These are phyloP conservation scores for Brachionichthys hirsutus DNA, from an alignment of 2,113 vertebrate genomes.

Conservation along the genomic window DNA sequence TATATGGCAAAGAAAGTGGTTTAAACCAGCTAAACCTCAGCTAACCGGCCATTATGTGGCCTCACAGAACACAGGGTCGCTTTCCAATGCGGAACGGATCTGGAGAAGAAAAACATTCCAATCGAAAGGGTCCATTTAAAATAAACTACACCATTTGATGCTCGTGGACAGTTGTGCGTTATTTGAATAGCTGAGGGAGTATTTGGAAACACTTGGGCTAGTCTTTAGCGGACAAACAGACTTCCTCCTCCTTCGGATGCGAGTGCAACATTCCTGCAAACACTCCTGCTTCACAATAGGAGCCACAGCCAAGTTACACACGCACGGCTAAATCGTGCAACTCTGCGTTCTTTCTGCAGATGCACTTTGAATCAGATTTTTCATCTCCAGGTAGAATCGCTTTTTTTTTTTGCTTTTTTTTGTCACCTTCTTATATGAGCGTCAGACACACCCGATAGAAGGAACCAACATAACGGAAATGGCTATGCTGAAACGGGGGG, in stretches of 20 bases:
- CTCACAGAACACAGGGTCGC: conserved; percentile 54
- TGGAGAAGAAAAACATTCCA: conserved; percentile 40
- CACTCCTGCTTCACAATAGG: conserved; percentile 45
- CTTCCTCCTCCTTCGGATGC: conserved; percentile 42
- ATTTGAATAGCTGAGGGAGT: conserved; percentile 59
- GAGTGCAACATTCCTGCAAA: conserved; percentile 69
- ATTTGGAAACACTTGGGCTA: conserved; percentile 26
- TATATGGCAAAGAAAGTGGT: conserved; percentile 45
- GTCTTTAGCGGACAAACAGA: conserved; percentile 54
- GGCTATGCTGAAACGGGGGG: conserved; percentile 41
- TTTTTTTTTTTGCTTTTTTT: no score
- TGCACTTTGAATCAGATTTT: conserved; percentile 13
- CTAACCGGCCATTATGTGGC: conserved; percentile 66
- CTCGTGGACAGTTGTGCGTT: conserved; percentile 47
- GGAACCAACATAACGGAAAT: conserved; percentile 71
- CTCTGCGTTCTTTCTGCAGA: conserved; percentile 42
- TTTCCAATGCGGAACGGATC: conserved; percentile 34
- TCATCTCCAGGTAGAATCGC: background rate
- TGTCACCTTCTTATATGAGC: background rate
- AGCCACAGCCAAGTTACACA: conserved; percentile 54
- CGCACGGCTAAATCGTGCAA: conserved; percentile 47
- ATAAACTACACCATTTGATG: conserved; percentile 29
- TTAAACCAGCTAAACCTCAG: conserved; percentile 48
- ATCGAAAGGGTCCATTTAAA: conserved; percentile 42
- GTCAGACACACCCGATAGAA: conserved; percentile 71